These are phyloP conservation scores for Danaus chrysippus DNA, from an alignment of 2,888 invertebrate species.

Conservation along the genomic window DNA sequence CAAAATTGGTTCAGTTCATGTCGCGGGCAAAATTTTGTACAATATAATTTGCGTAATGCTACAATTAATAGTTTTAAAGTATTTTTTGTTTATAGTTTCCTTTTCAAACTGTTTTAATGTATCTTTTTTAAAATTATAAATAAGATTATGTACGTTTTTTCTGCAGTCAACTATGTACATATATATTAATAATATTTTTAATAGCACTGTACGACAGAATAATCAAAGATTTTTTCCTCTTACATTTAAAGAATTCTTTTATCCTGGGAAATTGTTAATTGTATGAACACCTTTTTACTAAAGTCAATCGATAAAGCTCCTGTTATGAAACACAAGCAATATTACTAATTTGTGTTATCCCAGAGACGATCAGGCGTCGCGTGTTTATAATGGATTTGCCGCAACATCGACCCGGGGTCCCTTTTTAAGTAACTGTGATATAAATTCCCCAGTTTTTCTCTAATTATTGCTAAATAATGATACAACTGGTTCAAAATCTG, in stretches of 20 bases:
- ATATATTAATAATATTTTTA: no score
- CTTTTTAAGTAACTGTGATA: conserved; percentile 26
- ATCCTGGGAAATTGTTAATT: background rate
- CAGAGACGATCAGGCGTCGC: conserved; percentile 44
- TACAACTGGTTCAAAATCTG: conserved; percentile 6
- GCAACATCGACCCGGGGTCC: conserved; percentile 26
- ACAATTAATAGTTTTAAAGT: no score
- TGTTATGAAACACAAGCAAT: conserved; percentile 27
- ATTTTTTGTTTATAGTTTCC: no score
- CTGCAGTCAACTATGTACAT: no score
- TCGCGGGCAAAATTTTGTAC: no score
- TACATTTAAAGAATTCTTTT: background rate
- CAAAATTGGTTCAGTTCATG: no score
- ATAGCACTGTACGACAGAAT: no score
- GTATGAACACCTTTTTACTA: background rate
- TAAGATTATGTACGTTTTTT: no score
- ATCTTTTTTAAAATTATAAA: no score
- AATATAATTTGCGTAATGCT: no score
- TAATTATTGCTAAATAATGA: conserved; percentile 8
- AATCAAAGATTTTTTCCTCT: background rate
- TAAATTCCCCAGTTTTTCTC: conserved; percentile 12
- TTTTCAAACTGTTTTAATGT: no score
- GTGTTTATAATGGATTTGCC: conserved; percentile 40
- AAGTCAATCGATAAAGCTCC: conserved; percentile 22
- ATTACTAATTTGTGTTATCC: conserved; percentile 32